A percentile compares a stretch with the other conserved stretches of the same genome.
Conservation (phyloP, 2,797 vertebrate genomes). For the Anniella stebbinsi region DNA sequence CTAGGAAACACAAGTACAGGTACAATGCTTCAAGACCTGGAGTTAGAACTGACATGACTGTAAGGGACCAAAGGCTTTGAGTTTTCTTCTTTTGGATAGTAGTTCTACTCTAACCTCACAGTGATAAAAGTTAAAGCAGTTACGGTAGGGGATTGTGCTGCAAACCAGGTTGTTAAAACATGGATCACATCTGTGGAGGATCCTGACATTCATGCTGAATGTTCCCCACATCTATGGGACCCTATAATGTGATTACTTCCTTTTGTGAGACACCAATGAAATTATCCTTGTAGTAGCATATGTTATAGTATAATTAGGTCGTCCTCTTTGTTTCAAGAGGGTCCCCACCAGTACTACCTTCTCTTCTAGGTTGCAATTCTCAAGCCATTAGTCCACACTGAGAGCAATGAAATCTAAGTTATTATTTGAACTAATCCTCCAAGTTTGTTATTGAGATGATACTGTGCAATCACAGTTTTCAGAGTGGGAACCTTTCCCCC, state of each 20-base stretch:
- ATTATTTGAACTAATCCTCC: background rate
- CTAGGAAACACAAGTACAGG: slow-evolving; percentile 99
- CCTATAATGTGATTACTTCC: background rate
- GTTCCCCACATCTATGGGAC: background rate
- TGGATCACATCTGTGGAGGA: background rate
- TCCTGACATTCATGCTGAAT: background rate
- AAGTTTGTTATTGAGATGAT: background rate
- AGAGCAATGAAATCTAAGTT: background rate
- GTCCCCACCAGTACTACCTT: background rate
- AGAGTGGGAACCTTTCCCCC: background rate
- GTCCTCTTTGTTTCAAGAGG: background rate
- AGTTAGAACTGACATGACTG: background rate
- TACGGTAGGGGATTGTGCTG: background rate
- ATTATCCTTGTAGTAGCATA: background rate
- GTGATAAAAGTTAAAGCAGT: background rate
- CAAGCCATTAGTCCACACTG: background rate
- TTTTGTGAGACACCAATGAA: background rate
- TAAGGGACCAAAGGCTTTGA: background rate
- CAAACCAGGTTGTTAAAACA: background rate
- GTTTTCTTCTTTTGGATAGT: slow-evolving; percentile 8
- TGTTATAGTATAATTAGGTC: background rate
- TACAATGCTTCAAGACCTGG: slow-evolving; percentile 62
- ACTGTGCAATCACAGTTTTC: background rate
- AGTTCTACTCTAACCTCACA: background rate
- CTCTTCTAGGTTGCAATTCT: background rate